Evolutionary conservation across 2,888 invertebrate genomes (phyloP), one percentile per base, ranked within the genome.

Genomic region (Eupithecia abbreviata): DNA sequence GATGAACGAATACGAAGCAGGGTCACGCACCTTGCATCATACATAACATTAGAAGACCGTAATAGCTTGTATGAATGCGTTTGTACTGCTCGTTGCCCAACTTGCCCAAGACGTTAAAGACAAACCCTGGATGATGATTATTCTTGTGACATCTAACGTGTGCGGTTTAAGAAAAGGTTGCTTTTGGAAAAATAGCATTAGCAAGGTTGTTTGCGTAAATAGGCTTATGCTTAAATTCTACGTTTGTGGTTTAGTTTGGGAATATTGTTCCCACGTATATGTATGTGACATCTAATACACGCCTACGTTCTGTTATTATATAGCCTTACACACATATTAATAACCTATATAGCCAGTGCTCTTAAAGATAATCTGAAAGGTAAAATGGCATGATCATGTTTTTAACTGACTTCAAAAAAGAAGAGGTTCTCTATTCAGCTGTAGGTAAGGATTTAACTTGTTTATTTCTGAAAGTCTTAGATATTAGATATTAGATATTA

Each of bases 31-130:
- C 9, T 70, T 77, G 55, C 72, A n/a, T 72, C 73, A 76, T 30
- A 15, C 62, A 70, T 67, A 45, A 75, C 72, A 71, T 58, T 72
- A 77, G 69, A 79, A 71, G 69, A 79, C 51, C 72, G 66, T 78
- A 79, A 81, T 76, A 75, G 81, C 80, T 76, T 80, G 78, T 86
- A 85, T 84, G 81, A 86, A 87, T 87, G 85, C 87, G 79, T 85
- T 62, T 30, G 12, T 10, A 81, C 78, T 82, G 30, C 72, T 81
- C 72, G 79, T 90, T 90, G 85, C 87, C 51, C 80, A 88, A 90
- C 76, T 82, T 84, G 82, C 77, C 80, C 77, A 81, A 82, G 82
- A 84, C 85, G 55, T 18, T 18, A 83, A 84, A 82, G 78, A 82
- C 79, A 76, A 82, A 80, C 84, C 81, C 82, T 82, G 82, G 85